phyloP scores from a whole-genome alignment of 2,113 vertebrate genomes.

The Dromaius novaehollandiae region DNA sequence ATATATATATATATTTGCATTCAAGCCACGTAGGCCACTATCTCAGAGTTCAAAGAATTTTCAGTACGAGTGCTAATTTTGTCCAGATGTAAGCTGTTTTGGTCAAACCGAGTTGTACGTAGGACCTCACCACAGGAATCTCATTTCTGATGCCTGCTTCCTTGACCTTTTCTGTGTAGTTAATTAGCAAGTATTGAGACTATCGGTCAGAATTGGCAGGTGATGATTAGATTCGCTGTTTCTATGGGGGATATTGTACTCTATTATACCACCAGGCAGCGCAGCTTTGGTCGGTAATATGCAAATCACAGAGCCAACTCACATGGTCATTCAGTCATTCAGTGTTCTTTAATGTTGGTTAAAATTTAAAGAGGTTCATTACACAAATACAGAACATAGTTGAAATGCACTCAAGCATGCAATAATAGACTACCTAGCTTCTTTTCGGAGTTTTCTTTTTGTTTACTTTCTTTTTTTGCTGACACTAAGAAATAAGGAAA shows the following conservation, averaged over 20 bases:
- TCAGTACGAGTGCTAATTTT: slow-evolving; percentile 44
- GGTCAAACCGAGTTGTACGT: not conserved
- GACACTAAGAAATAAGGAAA: not conserved
- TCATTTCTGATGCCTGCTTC: slow-evolving; percentile 36
- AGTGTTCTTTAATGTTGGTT: not conserved
- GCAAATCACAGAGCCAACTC: not conserved
- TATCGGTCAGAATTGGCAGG: not conserved
- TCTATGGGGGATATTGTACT: not conserved
- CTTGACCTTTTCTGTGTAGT: slow-evolving; percentile 36
- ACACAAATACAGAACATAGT: not conserved
- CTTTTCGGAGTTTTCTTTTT: not conserved
- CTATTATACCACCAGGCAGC: not conserved
- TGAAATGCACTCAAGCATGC: not conserved
- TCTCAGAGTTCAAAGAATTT: slow-evolving; percentile 40
- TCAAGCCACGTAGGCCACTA: slow-evolving; percentile 41
- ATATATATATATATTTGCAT: not conserved
- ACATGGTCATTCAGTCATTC: not conserved
- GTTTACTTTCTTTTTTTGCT: not conserved
- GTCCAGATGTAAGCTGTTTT: slow-evolving; percentile 54
- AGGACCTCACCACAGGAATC: slow-evolving; percentile 47
- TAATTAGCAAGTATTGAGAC: slow-evolving; percentile 33
- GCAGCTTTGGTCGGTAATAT: not conserved
- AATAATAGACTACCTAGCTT: not conserved
- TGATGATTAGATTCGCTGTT: not conserved
- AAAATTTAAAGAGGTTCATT: not conserved